These are phyloP conservation scores for Asteroscopus sphinx DNA, from an alignment of 2,888 invertebrate species.

Conservation along the genomic window DNA sequence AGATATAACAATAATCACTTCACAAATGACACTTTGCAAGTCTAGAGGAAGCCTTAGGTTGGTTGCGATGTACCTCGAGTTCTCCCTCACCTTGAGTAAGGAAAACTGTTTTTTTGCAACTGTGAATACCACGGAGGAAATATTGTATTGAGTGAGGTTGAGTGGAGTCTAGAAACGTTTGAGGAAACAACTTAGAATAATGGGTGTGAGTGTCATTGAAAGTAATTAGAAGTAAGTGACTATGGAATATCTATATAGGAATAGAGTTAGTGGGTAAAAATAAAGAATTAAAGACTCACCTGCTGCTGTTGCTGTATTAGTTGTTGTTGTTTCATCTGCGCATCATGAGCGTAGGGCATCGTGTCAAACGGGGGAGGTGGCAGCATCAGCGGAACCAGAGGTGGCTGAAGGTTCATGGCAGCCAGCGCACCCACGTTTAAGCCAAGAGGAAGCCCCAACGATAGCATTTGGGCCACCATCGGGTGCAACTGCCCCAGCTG, in stretches of 20 bases:
- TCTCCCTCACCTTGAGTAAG: too few species aligned
- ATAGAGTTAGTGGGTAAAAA: background rate
- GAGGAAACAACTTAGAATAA: too few species aligned
- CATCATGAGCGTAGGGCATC: constrained; percentile 90
- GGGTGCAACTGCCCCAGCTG: constrained; percentile 97
- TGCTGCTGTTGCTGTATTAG: constrained; percentile 92
- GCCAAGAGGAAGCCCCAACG: constrained; percentile 94
- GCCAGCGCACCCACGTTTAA: constrained; percentile 95
- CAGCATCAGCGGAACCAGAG: constrained; percentile 96
- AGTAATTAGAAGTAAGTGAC: constrained; percentile 1
- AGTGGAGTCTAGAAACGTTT: too few species aligned
- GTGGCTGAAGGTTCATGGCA: constrained; percentile 98
- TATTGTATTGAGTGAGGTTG: too few species aligned
- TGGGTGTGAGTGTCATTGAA: constrained; percentile 12
- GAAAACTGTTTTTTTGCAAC: too few species aligned
- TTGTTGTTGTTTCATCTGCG: constrained; percentile 93
- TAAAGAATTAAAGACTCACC: constrained; percentile 82
- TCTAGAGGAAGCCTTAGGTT: too few species aligned
- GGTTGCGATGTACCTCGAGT: too few species aligned
- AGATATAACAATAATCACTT: too few species aligned
- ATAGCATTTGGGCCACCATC: constrained; percentile 96
- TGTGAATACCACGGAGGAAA: too few species aligned
- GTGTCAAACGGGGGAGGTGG: constrained; percentile 95
- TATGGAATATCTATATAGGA: background rate
- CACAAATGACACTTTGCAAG: too few species aligned